phyloP scores from a whole-genome alignment of 2,888 invertebrate species.

The Dryobota labecula region DNA sequence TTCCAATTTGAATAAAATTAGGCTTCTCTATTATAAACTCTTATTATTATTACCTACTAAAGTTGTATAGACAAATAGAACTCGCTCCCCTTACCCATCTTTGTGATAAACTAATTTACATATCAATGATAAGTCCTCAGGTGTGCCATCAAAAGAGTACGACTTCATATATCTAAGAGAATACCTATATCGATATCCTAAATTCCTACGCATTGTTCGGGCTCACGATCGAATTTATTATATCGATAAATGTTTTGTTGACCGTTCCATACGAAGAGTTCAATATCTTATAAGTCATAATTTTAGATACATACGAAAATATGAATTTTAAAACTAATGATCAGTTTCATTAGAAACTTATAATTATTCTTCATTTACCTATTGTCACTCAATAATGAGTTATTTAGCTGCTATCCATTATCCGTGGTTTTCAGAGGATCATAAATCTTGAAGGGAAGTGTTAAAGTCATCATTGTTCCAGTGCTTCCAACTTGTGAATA shows the following conservation, averaged over 20 bases:
- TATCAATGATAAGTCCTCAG: conserved; percentile 42
- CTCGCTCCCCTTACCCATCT: conserved; percentile 11
- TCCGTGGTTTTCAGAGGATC: not conserved
- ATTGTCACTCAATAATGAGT: no score
- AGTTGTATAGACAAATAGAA: conserved; percentile 9
- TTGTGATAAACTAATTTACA: conserved; percentile 49
- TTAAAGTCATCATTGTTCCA: not conserved
- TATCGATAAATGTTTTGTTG: conserved; percentile 25
- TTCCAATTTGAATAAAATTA: not conserved
- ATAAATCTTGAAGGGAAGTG: no score
- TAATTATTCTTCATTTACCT: no score
- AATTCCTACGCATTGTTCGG: conserved; percentile 48
- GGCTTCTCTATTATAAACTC: not conserved
- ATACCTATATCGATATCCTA: conserved; percentile 19
- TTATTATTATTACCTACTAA: not conserved
- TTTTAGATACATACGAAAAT: no score
- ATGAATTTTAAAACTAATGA: no score
- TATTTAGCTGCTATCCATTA: not conserved
- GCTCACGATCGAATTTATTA: conserved; percentile 15
- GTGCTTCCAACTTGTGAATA: not conserved
- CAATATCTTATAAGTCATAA: no score
- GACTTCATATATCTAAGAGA: not conserved
- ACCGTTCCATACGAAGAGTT: not conserved
- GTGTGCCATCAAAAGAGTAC: conserved; percentile 30
- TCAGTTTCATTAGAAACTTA: no score